Conservation (phyloP, 2,888 invertebrate genomes). For the Zhuqinia jingwanae region DNA sequence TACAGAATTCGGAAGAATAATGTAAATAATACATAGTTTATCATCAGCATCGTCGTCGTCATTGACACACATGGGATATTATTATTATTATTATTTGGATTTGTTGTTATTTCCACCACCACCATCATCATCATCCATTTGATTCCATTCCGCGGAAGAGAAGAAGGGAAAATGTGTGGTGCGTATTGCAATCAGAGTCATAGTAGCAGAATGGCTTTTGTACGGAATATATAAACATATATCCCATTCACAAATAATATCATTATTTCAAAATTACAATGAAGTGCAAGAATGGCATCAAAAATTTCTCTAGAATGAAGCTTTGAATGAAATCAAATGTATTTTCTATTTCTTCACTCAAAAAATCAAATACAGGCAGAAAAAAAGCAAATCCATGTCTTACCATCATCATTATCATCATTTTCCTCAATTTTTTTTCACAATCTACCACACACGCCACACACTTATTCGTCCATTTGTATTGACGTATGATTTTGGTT, state of each 20-base stretch:
- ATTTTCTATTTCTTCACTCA: conserved; percentile 32
- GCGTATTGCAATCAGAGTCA: neutral
- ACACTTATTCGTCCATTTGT: neutral
- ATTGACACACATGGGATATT: conserved; percentile 43
- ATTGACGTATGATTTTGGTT: neutral
- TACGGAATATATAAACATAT: too few relatives aligned
- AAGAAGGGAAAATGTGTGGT: neutral
- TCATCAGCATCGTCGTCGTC: too few relatives aligned
- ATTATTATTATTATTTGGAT: neutral
- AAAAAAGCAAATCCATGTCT: conserved; percentile 28
- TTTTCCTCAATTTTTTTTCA: neutral
- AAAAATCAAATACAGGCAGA: conserved; percentile 27
- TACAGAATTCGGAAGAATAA: too few relatives aligned
- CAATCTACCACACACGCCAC: too few relatives aligned
- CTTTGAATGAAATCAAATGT: too few relatives aligned
- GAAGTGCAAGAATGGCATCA: conserved; percentile 18
- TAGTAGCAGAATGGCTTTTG: neutral
- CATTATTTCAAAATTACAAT: conserved; percentile 16
- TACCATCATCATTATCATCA: conserved; percentile 11
- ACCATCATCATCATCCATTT: too few relatives aligned
- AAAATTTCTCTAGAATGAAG: too few relatives aligned
- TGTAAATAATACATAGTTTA: conserved; percentile 10
- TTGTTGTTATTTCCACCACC: too few relatives aligned
- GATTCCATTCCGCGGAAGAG: too few relatives aligned
- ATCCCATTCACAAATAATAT: too few relatives aligned